Percentiles rank a stretch among this genome's conserved stretches.
These are phyloP conservation scores for Anniella stebbinsi DNA, from an alignment of 2,797 vertebrate species.

Conservation along the genomic window DNA sequence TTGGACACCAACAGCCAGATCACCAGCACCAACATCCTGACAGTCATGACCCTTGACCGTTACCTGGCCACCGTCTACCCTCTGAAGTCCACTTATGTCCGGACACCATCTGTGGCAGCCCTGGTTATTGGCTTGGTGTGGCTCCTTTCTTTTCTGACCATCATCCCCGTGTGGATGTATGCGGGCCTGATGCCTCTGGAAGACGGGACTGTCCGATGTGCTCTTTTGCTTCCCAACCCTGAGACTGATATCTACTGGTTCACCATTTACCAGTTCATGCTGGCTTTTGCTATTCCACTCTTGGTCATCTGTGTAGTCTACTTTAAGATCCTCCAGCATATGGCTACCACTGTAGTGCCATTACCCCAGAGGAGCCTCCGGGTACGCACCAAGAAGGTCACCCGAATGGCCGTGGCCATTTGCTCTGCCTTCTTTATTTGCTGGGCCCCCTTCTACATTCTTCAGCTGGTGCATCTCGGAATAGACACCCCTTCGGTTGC, in stretches of 20 bases:
- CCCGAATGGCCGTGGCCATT: conserved; percentile 88
- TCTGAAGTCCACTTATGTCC: conserved; percentile 86
- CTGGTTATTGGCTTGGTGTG: conserved; percentile 84
- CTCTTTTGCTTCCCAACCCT: conserved; percentile 85
- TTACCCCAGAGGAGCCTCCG: conserved; percentile 83
- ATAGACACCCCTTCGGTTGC: conserved; percentile 83
- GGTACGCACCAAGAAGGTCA: conserved; percentile 85
- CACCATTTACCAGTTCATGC: conserved; percentile 89
- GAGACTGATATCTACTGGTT: conserved; percentile 87
- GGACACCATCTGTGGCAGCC: conserved; percentile 81
- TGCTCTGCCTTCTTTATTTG: conserved; percentile 88
- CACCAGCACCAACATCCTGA: conserved; percentile 90
- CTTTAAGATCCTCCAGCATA: conserved; percentile 89
- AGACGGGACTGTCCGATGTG: conserved; percentile 84
- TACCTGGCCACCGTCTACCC: conserved; percentile 89
- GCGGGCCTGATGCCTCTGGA: conserved; percentile 86
- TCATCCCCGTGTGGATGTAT: conserved; percentile 89
- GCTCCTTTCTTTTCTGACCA: conserved; percentile 86
- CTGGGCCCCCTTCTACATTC: conserved; percentile 89
- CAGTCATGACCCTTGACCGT: conserved; percentile 88
- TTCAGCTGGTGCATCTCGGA: conserved; percentile 86
- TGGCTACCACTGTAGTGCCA: conserved; percentile 86
- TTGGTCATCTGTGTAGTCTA: conserved; percentile 85
- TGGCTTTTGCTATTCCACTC: conserved; percentile 87
- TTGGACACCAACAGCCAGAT: conserved; percentile 92